Conservation (phyloP, 2,888 invertebrate species). For the Chloroclystis v-ata region DNA sequence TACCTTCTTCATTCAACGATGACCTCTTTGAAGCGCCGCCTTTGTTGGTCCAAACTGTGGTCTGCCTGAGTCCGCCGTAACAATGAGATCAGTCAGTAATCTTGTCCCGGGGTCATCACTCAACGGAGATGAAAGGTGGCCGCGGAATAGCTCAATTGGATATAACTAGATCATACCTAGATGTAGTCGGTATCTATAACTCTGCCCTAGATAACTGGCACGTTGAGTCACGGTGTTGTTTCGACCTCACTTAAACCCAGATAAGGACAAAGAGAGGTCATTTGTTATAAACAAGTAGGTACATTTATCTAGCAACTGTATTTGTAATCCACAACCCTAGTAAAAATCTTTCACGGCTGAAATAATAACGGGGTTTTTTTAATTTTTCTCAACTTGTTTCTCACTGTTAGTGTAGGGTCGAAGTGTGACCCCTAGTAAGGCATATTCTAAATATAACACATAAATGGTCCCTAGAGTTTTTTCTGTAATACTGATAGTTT, state of each 20-base stretch:
- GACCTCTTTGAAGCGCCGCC: slow-evolving; percentile 55
- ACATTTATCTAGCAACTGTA: too few species aligned
- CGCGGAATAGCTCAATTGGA: slow-evolving; percentile 28
- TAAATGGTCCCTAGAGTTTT: too few species aligned
- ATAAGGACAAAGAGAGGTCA: neutral
- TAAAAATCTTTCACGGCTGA: too few species aligned
- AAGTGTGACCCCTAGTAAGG: too few species aligned
- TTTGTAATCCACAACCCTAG: too few species aligned
- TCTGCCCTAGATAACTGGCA: neutral
- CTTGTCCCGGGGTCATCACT: slow-evolving; percentile 70
- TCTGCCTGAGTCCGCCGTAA: slow-evolving; percentile 35
- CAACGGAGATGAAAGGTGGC: slow-evolving; percentile 62
- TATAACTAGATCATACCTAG: slow-evolving; percentile 10
- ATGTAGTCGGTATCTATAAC: neutral
- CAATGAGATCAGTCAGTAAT: slow-evolving; percentile 64
- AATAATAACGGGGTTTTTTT: too few species aligned
- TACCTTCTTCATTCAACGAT: slow-evolving; percentile 18
- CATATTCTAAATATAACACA: too few species aligned
- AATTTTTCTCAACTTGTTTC: too few species aligned
- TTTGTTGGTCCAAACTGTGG: slow-evolving; percentile 54
- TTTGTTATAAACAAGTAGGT: neutral
- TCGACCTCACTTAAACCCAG: slow-evolving; percentile 15
- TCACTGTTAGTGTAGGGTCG: too few species aligned
- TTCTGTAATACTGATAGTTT: too few species aligned
- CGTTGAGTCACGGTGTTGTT: slow-evolving; percentile 25